Evolutionary conservation across 2,113 vertebrate genomes (phyloP).

Genomic region (Plecturocebus donacophilus): DNA sequence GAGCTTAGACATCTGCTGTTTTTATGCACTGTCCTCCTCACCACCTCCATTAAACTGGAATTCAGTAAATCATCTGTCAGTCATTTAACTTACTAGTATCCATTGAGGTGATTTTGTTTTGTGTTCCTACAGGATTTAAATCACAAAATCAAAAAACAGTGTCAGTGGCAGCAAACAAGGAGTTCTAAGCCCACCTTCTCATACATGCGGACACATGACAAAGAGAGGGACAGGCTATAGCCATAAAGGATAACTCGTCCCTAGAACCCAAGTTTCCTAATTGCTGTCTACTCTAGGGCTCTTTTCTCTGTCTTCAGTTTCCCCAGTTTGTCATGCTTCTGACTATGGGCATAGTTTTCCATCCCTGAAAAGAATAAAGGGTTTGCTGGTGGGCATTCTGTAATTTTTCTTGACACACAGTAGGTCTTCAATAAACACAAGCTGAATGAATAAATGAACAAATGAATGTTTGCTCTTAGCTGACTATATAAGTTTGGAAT

Average conservation of each 20-base stretch:
- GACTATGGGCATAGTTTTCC: not conserved
- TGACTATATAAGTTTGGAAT: not conserved
- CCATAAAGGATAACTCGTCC: not conserved
- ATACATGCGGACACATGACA: not conserved
- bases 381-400: not conserved
- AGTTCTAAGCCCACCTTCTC: not conserved
- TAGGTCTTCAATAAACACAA: not conserved
- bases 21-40: not conserved
- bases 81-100: not conserved
- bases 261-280: not conserved
- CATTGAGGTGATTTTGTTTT: not conserved
- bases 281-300: not conserved
- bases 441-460: not conserved
- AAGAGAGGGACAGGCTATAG: not conserved
- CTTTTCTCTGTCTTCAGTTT: not conserved
- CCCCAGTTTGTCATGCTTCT: not conserved
- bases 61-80: not conserved
- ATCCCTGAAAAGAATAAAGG: not conserved
- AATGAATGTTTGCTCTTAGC: not conserved
- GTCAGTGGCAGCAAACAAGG: not conserved
- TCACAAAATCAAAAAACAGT: not conserved
- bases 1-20: not conserved
- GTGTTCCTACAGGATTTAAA: not conserved
- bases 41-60: not conserved
- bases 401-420: not conserved